phyloP scores from a whole-genome alignment of 2,113 vertebrate species.

The Poeciliopsis turrubarensis region DNA sequence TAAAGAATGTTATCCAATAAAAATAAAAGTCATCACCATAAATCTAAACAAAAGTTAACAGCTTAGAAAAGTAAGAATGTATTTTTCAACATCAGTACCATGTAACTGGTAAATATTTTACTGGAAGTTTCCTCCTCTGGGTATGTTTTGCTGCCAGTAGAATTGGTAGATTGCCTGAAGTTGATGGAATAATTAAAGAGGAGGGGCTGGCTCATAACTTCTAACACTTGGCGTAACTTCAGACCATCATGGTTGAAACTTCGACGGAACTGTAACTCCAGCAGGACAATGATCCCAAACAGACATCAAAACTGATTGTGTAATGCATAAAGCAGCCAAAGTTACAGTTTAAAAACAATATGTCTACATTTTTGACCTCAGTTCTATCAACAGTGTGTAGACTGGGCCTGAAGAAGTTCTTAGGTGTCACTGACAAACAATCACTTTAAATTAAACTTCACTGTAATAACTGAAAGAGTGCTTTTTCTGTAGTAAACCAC shows the following conservation, averaged over 20 bases:
- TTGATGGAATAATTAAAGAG: background rate
- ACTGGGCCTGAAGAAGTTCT: background rate
- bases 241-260: background rate
- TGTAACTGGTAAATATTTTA: background rate
- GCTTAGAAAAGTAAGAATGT: background rate
- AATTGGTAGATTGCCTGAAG: background rate
- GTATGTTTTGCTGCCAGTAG: background rate
- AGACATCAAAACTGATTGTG: background rate
- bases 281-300: background rate
- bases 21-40: background rate
- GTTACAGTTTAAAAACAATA: background rate
- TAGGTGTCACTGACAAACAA: background rate
- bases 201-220: background rate
- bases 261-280: background rate
- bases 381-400: background rate
- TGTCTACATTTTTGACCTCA: background rate
- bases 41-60: background rate
- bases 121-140: background rate
- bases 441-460: background rate
- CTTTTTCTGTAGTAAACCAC: background rate
- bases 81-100: background rate
- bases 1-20: background rate
- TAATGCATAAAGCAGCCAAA: background rate
- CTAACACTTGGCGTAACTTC: background rate
- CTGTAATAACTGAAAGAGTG: background rate